Conservation (phyloP, 2,113 vertebrate species). For the Toxotes jaculatrix region DNA sequence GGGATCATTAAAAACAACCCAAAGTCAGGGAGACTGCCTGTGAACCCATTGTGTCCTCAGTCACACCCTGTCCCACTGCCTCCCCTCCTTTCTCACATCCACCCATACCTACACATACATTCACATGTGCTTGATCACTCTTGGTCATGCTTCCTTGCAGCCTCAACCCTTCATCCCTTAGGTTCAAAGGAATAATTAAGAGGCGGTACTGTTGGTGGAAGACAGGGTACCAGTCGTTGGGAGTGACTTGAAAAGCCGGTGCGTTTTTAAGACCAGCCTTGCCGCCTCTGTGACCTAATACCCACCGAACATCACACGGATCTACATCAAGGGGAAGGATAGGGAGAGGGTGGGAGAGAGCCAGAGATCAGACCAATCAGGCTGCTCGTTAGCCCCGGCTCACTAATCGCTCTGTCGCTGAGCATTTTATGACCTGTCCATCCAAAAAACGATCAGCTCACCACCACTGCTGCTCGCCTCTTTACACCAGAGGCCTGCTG, state of each 20-base stretch:
- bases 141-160: constrained; percentile 47
- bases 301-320: constrained; percentile 49
- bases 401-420: constrained; percentile 45
- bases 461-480: not conserved
- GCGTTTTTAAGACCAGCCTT: constrained; percentile 25
- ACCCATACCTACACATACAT: constrained; percentile 7
- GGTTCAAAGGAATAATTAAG: constrained; percentile 59
- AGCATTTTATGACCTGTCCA: constrained; percentile 53
- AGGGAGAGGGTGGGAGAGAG: constrained; percentile 13
- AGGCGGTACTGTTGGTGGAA: not conserved
- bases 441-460: constrained; percentile 29
- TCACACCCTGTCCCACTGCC: not conserved
- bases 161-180: constrained; percentile 32
- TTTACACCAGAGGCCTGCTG: constrained; percentile 6
- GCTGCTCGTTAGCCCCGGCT: constrained; percentile 44
- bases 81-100: not conserved
- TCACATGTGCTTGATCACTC: constrained; percentile 23
- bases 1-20: constrained; percentile 37
- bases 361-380: constrained; percentile 41
- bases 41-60: constrained; percentile 31
- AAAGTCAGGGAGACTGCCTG: constrained; percentile 7
- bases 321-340: constrained; percentile 57
- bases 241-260: constrained; percentile 34
- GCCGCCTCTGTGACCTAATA: constrained; percentile 58
- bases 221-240: constrained; percentile 47